Evolutionary conservation across 1,140 invertebrate species (phyloP), one percentile per base, ranked within the genome.

Genomic region (Drosophila yakuba): DNA sequence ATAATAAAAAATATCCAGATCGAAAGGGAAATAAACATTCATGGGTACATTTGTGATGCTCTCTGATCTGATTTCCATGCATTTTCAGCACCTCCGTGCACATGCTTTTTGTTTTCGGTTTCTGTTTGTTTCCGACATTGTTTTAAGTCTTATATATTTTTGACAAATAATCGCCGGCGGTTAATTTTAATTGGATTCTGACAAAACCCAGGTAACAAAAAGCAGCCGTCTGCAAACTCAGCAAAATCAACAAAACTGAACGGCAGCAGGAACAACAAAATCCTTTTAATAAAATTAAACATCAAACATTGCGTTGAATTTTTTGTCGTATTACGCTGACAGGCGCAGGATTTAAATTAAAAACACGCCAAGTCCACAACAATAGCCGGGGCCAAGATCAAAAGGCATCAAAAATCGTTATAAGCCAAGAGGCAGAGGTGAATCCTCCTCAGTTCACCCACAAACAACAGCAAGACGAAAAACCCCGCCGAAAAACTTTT

Each of bases 231-330:
- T 38, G 62, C 62, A 25, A 12, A 38, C 57, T 62, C 32, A 62
- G 62, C 41, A 58, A 55, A 74, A 63, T 71, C 80, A 63, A 78
- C 69, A 78, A 72, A 88, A 80, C 50, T 48, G 67, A 52, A 47
- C 63, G 63, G 28, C 12, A 28, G 58, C 36, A 7, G 45, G 20
- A 61, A 74, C 64, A 61, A 74, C 64, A 68, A 78, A 88, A 89
- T 89, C 84, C 84, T 89, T 76, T 89, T 89, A 89, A 89, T 89
- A 89, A 89, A 89, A 80, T 89, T 89, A 89, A 89, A 89, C 85
- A 89, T 89, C 84, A 89, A 89, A 89, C 84, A 89, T 89, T 68
- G 80, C 84, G 80, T 69, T 78, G 67, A 62, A 80, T 89, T 89
- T 85, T 89, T 89, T 89, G 84, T 89, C 84, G 84, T 89, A 89